phyloP scores from a whole-genome alignment of 35 echinoderm and acorn worm genomes.

The Lytechinus pictus region DNA sequence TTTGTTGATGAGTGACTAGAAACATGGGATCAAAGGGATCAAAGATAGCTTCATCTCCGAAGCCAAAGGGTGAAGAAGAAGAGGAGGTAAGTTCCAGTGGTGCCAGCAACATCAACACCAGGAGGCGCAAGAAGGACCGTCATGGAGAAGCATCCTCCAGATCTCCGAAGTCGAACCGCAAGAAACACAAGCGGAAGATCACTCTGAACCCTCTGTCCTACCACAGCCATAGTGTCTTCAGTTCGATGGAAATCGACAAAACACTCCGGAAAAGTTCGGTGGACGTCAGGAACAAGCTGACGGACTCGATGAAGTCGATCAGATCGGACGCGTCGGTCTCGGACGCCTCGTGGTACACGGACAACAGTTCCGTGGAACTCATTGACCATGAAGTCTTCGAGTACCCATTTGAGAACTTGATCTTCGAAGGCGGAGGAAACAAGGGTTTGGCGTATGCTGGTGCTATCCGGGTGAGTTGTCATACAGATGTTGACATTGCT shows the following conservation, averaged over 20 bases:
- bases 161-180: neutral
- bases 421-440: conserved; percentile 94
- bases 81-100: neutral
- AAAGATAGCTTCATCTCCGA: neutral
- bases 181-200: neutral
- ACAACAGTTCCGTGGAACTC: conserved; percentile 66
- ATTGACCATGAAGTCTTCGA: conserved; percentile 72
- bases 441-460: conserved; percentile 90
- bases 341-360: conserved; percentile 53
- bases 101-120: neutral
- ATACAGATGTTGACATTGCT: no score
- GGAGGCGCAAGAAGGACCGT: neutral
- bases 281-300: conserved; percentile 16
- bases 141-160: neutral
- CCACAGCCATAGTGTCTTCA: neutral
- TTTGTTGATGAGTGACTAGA: neutral
- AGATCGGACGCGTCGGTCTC: conserved; percentile 47
- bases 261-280: neutral
- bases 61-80: neutral
- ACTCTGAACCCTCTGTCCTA: conserved; percentile 22
- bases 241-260: neutral
- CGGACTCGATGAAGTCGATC: conserved; percentile 43
- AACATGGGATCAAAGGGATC: neutral
- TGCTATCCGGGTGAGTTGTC: conserved; percentile 74
- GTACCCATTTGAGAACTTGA: conserved; percentile 95